phyloP scores from a whole-genome alignment of 2,888 invertebrate genomes.

The Apantesis nais region DNA sequence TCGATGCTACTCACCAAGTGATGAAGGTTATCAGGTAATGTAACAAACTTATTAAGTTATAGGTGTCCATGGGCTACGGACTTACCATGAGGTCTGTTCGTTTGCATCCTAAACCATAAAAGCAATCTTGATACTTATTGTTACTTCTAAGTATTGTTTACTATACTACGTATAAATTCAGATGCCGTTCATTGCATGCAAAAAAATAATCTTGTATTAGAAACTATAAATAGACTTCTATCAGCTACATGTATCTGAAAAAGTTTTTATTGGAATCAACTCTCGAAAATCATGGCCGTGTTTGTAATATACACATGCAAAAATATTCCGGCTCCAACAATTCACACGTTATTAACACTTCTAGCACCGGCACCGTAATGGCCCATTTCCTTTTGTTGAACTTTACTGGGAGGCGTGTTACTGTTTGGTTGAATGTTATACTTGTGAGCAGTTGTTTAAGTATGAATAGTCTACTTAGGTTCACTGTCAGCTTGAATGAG shows the following conservation, averaged over 20 bases:
- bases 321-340: conserved; percentile 6
- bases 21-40: no score
- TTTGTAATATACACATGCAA: not conserved
- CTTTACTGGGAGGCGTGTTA: conserved; percentile 7
- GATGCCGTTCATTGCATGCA: no score
- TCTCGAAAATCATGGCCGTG: conserved; percentile 1
- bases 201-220: not conserved
- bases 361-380: conserved; percentile 21
- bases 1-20: no score
- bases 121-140: no score
- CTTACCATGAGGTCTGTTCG: no score
- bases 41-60: no score
- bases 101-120: no score
- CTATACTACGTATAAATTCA: no score
- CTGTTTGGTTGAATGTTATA: not conserved
- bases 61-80: no score
- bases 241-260: not conserved
- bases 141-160: no score
- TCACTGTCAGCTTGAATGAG: no score
- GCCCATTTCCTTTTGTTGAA: conserved; percentile 32
- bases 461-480: not conserved
- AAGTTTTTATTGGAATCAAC: not conserved
- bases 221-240: not conserved
- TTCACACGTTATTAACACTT: conserved; percentile 27
- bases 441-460: not conserved